Evolutionary conservation across 2,888 invertebrate species (phyloP).

Genomic region (Nephrotoma guestfalica): DNA sequence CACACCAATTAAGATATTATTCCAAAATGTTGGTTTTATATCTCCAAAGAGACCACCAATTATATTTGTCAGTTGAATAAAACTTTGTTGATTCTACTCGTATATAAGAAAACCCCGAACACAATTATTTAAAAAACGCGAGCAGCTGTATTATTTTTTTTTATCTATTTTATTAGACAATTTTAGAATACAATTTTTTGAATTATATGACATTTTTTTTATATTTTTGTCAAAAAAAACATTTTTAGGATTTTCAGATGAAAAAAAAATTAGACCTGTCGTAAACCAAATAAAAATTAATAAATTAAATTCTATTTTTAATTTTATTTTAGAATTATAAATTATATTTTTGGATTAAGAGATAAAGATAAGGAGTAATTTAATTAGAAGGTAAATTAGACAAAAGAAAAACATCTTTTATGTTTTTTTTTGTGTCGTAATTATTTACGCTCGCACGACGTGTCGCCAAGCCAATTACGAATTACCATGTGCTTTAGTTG

Average conservation of each 20-base stretch:
- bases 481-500: too few species aligned
- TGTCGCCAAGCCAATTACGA: too few species aligned
- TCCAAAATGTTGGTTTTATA: background rate
- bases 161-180: background rate
- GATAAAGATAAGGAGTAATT: background rate
- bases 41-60: background rate
- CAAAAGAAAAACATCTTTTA: background rate
- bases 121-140: background rate
- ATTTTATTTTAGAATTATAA: background rate
- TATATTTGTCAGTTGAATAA: background rate
- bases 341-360: background rate
- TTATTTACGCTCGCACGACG: background rate
- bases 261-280: background rate
- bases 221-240: background rate
- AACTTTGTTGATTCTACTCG: background rate
- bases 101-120: background rate
- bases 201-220: background rate
- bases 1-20: background rate
- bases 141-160: background rate
- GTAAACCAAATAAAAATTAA: background rate
- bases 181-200: background rate
- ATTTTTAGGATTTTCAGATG: background rate
- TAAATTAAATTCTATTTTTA: background rate
- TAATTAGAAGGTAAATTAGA: background rate
- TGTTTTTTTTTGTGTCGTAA: background rate